These are phyloP conservation scores for Sylvia borin DNA, from an alignment of 2,797 vertebrate genomes.

Conservation along the genomic window DNA sequence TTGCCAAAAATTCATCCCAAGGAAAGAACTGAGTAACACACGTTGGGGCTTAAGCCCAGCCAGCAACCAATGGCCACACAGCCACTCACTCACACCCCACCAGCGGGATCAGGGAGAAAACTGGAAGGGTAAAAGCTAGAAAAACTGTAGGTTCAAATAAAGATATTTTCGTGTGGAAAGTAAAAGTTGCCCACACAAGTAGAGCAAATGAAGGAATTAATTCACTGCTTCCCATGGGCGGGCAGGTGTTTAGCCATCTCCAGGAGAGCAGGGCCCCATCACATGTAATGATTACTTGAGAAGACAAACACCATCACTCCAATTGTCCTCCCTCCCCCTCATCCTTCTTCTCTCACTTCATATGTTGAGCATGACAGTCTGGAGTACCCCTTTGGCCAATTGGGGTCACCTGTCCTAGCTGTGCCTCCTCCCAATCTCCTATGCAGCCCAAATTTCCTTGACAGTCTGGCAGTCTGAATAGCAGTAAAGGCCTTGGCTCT, in stretches of 20 bases:
- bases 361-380: background rate
- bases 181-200: background rate
- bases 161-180: background rate
- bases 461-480: fast-evolving
- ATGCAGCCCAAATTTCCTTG: background rate
- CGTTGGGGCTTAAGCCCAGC: background rate
- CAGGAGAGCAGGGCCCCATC: background rate
- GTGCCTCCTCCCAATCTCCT: background rate
- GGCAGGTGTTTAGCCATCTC: background rate
- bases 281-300: background rate
- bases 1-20: background rate
- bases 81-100: background rate
- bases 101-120: background rate
- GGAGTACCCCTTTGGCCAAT: background rate
- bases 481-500: background rate
- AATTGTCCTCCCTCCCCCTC: background rate
- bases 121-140: background rate
- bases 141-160: background rate
- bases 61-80: background rate
- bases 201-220: background rate
- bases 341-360: background rate
- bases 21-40: background rate
- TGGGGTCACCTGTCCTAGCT: background rate
- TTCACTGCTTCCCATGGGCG: background rate
- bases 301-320: background rate